Conservation (phyloP, 92 coral and sea anemone species). For the Hydrozoanthus gracilis region DNA sequence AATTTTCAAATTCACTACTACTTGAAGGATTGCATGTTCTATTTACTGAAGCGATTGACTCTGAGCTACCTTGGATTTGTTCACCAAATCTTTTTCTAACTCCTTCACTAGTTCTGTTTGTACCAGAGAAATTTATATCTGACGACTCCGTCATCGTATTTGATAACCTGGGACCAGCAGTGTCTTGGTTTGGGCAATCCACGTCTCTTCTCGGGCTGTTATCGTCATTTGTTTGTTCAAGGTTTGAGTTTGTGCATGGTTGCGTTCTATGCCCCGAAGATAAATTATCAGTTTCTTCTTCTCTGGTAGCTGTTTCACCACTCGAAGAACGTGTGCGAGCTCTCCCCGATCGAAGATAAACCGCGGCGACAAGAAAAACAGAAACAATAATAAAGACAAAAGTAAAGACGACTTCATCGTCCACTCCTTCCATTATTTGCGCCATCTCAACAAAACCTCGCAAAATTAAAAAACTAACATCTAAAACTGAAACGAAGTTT, state of each 20-base stretch:
- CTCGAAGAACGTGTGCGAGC: conserved; percentile 18
- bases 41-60: neutral
- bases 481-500: neutral
- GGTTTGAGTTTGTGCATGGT: neutral
- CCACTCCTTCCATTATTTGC: conserved; percentile 87
- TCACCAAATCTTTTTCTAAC: conserved; percentile 11
- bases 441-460: conserved; percentile 43
- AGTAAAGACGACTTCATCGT: conserved; percentile 83
- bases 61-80: neutral
- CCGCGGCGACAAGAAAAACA: conserved; percentile 45
- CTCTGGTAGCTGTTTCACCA: neutral
- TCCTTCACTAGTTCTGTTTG: neutral
- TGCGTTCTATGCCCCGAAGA: neutral
- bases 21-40: neutral
- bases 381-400: conserved; percentile 61
- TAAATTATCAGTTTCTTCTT: conserved; percentile 18
- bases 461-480: no score
- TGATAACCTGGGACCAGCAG: neutral
- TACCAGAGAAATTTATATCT: neutral
- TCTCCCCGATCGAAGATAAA: conserved; percentile 53
- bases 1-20: neutral
- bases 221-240: neutral
- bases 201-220: neutral
- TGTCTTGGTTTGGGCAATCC: neutral
- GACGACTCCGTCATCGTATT: neutral